phyloP scores from a whole-genome alignment of 2,797 vertebrate species.

The Coendou prehensilis region DNA sequence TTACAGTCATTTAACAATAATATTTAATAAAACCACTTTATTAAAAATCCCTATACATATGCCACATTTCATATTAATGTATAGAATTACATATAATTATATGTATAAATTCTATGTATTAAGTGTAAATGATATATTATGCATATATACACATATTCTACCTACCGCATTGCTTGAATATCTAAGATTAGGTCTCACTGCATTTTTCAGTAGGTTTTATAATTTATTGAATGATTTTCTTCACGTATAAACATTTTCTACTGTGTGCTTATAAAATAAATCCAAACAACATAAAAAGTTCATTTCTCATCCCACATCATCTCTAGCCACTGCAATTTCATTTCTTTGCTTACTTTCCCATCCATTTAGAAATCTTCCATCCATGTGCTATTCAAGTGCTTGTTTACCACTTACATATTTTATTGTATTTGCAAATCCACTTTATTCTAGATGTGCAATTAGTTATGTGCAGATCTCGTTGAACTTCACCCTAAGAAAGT shows the following conservation, averaged over 20 bases:
- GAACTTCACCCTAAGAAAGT: background rate
- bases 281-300: background rate
- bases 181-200: background rate
- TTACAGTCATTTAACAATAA: background rate
- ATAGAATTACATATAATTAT: background rate
- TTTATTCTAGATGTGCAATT: background rate
- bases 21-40: background rate
- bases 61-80: background rate
- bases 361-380: background rate
- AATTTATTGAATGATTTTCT: background rate
- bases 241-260: background rate
- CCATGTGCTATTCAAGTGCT: background rate
- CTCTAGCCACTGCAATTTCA: background rate
- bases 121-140: background rate
- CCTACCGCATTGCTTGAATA: background rate
- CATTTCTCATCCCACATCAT: background rate
- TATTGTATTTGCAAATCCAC: background rate
- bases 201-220: background rate
- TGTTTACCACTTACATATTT: background rate
- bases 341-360: background rate
- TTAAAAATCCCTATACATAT: background rate
- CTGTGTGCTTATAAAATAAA: background rate
- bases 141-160: background rate
- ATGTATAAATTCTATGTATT: background rate
- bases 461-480: background rate